phyloP scores from a whole-genome alignment of 2,797 vertebrate genomes.

The Sebastes itinus region DNA sequence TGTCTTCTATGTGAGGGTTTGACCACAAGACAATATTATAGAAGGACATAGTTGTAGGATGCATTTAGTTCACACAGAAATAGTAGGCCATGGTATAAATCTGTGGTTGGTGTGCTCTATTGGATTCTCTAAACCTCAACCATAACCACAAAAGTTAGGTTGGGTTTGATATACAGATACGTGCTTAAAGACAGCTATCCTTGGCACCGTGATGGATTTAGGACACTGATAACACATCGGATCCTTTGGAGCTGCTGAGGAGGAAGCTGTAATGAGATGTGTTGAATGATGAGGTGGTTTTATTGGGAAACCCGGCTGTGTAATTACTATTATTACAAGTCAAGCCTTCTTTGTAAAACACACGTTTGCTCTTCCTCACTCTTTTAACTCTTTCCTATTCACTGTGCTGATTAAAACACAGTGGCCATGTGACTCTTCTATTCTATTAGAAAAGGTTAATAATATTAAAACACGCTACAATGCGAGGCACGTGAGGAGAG shows the following conservation, averaged over 20 bases:
- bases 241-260: conserved; percentile 14
- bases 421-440: background rate
- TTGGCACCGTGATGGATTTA: background rate
- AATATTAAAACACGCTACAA: background rate
- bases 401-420: background rate
- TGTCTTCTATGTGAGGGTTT: background rate
- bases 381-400: conserved; percentile 16
- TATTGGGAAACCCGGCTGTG: conserved; percentile 59
- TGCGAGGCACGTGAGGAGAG: no score
- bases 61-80: conserved; percentile 16
- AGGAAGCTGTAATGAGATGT: conserved; percentile 51
- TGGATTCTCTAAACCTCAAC: conserved; percentile 30
- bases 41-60: background rate
- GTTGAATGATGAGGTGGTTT: conserved; percentile 52
- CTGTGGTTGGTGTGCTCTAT: background rate
- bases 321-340: conserved; percentile 70
- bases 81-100: background rate
- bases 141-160: conserved; percentile 31
- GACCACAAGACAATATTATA: conserved; percentile 12
- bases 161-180: conserved; percentile 13
- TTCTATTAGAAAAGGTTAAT: background rate
- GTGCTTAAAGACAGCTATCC: conserved; percentile 1
- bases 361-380: background rate
- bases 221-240: conserved; percentile 20
- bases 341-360: conserved; percentile 38